phyloP scores from a whole-genome alignment of 1,140 invertebrate species.

The Platorchestia sp. region DNA sequence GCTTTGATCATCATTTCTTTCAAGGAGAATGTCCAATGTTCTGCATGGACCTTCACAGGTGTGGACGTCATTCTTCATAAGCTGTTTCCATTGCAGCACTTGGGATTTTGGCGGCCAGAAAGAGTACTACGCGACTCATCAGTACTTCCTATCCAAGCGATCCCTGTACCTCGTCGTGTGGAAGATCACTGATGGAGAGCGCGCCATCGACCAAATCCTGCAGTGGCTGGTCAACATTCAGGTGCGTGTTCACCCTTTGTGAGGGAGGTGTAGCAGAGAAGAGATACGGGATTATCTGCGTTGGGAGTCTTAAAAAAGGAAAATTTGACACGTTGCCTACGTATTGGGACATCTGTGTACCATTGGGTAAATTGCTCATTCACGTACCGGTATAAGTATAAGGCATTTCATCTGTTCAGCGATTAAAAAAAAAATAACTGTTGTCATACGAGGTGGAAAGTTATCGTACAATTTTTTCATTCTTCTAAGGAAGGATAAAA shows the following conservation, averaged over 20 bases:
- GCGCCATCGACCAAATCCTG: conserved; percentile 89
- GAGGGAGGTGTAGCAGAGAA: background rate
- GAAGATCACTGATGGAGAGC: conserved; percentile 93
- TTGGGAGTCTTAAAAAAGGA: background rate
- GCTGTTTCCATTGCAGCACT: conserved; percentile 75
- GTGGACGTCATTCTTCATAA: background rate
- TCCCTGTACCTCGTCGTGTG: conserved; percentile 97
- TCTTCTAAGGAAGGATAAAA: too few species aligned
- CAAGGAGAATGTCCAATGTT: too few species aligned
- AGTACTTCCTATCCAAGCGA: conserved; percentile 96
- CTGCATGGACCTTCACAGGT: too few species aligned
- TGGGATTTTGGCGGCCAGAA: conserved; percentile 99
- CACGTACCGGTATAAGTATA: too few species aligned
- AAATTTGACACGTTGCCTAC: too few species aligned
- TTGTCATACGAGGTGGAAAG: too few species aligned
- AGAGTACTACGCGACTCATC: conserved; percentile 97
- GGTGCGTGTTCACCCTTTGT: conserved; percentile 69
- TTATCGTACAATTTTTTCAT: too few species aligned
- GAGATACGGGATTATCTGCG: background rate
- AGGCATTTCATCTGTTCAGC: too few species aligned
- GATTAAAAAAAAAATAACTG: too few species aligned
- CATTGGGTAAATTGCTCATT: too few species aligned
- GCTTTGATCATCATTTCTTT: too few species aligned
- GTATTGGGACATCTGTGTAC: too few species aligned
- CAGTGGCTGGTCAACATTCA: conserved; percentile 97